A percentile compares a stretch with the other conserved stretches of the same genome.
These are phyloP conservation scores for Danio tinwini DNA, from an alignment of 2,797 vertebrate species.

Conservation along the genomic window DNA sequence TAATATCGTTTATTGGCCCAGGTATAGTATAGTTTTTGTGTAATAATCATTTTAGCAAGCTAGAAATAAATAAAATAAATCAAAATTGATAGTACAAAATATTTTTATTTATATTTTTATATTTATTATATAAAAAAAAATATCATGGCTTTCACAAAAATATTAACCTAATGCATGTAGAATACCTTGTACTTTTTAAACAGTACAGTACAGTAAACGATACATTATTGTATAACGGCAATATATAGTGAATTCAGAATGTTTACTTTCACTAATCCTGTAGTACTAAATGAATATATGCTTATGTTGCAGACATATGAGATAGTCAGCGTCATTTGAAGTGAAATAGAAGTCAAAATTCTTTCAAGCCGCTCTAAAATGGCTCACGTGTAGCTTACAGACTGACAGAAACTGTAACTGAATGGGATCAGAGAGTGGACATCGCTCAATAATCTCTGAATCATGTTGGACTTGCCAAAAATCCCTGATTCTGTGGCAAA, in stretches of 20 bases:
- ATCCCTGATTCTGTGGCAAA: not conserved
- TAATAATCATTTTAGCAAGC: not conserved
- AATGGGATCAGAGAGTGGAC: not conserved
- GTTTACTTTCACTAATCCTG: not conserved
- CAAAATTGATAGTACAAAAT: not conserved
- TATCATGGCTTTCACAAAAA: too few species aligned
- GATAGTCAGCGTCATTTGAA: not conserved
- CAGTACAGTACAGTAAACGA: too few species aligned
- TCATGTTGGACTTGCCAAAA: constrained; percentile 3
- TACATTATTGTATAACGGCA: not conserved
- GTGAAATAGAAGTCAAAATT: not conserved
- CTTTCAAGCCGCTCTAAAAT: not conserved
- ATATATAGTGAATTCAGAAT: not conserved
- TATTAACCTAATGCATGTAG: too few species aligned
- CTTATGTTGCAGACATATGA: not conserved
- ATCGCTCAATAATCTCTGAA: not conserved
- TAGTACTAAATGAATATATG: not conserved
- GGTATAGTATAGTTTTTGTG: not conserved
- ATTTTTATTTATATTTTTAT: not conserved
- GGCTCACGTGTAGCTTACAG: not conserved
- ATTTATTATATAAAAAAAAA: not conserved
- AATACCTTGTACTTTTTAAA: too few species aligned
- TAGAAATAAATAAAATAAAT: not conserved
- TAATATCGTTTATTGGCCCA: too few species aligned
- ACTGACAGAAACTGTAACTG: not conserved